These are phyloP conservation scores for Diabrotica virgifera DNA, from an alignment of 1,140 invertebrate genomes.

Conservation along the genomic window DNA sequence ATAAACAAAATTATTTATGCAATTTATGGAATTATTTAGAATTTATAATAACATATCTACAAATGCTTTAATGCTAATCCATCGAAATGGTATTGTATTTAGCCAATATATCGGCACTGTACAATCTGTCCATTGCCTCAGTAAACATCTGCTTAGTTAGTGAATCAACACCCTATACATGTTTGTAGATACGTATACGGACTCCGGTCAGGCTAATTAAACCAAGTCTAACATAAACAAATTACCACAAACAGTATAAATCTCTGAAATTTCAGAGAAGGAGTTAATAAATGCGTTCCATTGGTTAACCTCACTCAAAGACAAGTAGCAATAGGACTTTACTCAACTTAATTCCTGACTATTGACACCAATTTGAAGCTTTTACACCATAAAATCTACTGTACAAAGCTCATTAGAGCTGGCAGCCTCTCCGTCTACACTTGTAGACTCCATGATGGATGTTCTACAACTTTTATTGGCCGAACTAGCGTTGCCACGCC, in stretches of 20 bases:
- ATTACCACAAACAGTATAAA: conserved; percentile 1
- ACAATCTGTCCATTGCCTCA: background rate
- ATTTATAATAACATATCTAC: too few relatives aligned
- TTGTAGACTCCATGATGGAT: conserved; percentile 41
- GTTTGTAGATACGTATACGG: background rate
- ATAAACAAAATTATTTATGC: too few relatives aligned
- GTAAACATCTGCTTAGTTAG: conserved; percentile 2
- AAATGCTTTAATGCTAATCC: too few relatives aligned
- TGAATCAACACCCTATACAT: background rate
- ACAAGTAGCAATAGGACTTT: conserved; percentile 34
- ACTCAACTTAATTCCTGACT: conserved; percentile 33
- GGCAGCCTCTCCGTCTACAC: conserved; percentile 30
- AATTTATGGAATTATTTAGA: too few relatives aligned
- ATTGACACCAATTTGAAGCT: conserved; percentile 35
- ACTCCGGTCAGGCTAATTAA: conserved; percentile 1
- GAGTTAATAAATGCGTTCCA: conserved; percentile 18
- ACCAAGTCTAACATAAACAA: background rate
- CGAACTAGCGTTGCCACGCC: conserved; percentile 26
- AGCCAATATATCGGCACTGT: background rate
- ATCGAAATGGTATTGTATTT: too few relatives aligned
- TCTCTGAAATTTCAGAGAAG: conserved; percentile 11
- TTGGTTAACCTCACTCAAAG: conserved; percentile 23
- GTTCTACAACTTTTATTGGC: conserved; percentile 30
- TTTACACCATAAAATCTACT: conserved; percentile 33
- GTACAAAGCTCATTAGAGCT: conserved; percentile 32